Percentiles rank a stretch among this genome's conserved stretches.
Conservation (phyloP, 2,888 invertebrate genomes). For the Thysanoteuthis rhombus region DNA sequence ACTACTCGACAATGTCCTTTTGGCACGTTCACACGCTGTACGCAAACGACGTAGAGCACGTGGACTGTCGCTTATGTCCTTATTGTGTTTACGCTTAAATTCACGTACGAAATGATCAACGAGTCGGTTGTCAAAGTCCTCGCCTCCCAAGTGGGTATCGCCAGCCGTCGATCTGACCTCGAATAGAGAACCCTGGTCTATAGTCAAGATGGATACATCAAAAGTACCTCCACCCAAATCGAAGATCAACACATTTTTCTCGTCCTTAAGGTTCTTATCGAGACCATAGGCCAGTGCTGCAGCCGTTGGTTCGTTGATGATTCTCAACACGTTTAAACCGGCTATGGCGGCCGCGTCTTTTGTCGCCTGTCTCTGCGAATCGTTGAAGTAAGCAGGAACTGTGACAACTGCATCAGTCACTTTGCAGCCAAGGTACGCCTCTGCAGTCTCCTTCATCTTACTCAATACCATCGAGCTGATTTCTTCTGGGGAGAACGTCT, state of each 20-base stretch:
- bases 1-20: conserved; percentile 72
- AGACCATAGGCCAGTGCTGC: conserved; percentile 70
- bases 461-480: conserved; percentile 89
- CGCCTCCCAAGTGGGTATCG: conserved; percentile 83
- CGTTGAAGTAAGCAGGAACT: conserved; percentile 69
- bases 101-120: conserved; percentile 84
- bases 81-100: conserved; percentile 77
- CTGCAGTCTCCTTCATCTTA: conserved; percentile 81
- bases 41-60: conserved; percentile 87
- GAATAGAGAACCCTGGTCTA: conserved; percentile 75
- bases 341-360: conserved; percentile 69
- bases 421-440: conserved; percentile 74
- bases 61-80: conserved; percentile 76
- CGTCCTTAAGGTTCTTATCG: conserved; percentile 68
- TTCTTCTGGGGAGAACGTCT: conserved; percentile 88
- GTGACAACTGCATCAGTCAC: conserved; percentile 66
- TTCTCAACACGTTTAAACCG: conserved; percentile 69
- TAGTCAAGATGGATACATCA: conserved; percentile 70
- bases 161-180: conserved; percentile 84
- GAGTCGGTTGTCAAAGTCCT: conserved; percentile 81
- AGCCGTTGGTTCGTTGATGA: conserved; percentile 75
- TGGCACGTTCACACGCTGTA: conserved; percentile 82
- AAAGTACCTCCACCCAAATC: conserved; percentile 79
- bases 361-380: conserved; percentile 75
- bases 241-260: conserved; percentile 72